Evolutionary conservation across 2,113 vertebrate species (phyloP), one percentile per base, ranked within the genome.

Genomic region (Cavia aperea): DNA sequence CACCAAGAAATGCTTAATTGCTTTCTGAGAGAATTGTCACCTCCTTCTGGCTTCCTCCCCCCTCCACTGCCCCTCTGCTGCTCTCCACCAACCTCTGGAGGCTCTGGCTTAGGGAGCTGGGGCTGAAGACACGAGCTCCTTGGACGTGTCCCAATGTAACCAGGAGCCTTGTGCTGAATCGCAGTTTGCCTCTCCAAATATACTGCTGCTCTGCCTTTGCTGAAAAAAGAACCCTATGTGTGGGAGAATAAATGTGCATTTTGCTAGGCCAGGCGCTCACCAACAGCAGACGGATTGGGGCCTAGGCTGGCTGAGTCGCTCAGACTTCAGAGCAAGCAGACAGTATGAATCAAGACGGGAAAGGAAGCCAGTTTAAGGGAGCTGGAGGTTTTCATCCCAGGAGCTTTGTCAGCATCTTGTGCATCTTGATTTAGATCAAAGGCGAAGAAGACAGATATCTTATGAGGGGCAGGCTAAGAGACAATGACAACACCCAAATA

Each of bases 21-120:
- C 95, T 95, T 95, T 95, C 95, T 36, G 21, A 95, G 94, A 93
- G 96, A 91, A 84, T 77, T 94, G 90, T 90, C 89, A 43, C 88
- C 93, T 90, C 89, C 51, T 86, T 92, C 75, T 86, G 83, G 90
- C n/a, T 56, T n/a, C 85, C 82, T 85, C 87, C 51, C 63, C 66
- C 21, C 73, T 62, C 62, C 14, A 3, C 6, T 13, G 26, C 26
- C 72, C 79, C 4, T 77, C 72, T 18, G 54, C 18, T 5, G 51
- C 51, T 88, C 65, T n/a, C 15, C 56, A 54, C 62, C 82, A n/a
- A 23, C 39, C 82, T 0, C 90, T 19, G 46, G 86, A 88, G 89
- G 88, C 90, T 68, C 46, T 29, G 12, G 73, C 90, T 66, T 3
- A 13, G 88, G 39, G 85, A 92, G 6, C 1, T 65, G 13, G 65